Evolutionary conservation across 2,113 vertebrate genomes (phyloP).

Genomic region (Rhinogobius similis): DNA sequence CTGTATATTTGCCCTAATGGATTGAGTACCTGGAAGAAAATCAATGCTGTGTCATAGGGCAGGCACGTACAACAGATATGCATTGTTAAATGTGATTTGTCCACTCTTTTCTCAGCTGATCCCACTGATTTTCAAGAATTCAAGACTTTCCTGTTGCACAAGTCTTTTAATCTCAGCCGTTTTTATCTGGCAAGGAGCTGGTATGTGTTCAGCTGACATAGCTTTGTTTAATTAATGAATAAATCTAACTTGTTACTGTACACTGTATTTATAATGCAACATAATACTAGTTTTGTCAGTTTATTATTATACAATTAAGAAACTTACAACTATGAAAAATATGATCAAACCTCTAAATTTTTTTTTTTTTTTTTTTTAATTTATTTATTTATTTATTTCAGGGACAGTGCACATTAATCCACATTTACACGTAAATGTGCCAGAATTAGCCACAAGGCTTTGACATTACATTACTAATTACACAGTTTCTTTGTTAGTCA

Average conservation of each 20-base stretch:
- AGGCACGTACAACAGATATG: slow-evolving; percentile 1
- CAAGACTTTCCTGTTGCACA: slow-evolving; percentile 41
- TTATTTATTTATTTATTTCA: too few relatives aligned
- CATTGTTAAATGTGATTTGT: not conserved
- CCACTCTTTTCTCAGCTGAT: slow-evolving; percentile 7
- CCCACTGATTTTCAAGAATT: slow-evolving; percentile 33
- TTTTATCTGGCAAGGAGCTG: slow-evolving; percentile 1
- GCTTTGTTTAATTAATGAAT: slow-evolving; percentile 4
- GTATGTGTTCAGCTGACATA: slow-evolving; percentile 20
- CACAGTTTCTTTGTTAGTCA: slow-evolving; percentile 7
- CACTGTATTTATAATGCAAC: not conserved
- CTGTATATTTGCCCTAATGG: not conserved
- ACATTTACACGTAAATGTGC: too few relatives aligned
- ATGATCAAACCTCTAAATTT: not conserved
- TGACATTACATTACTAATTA: too few relatives aligned
- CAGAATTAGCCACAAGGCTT: too few relatives aligned
- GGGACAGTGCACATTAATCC: too few relatives aligned
- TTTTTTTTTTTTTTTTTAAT: too few relatives aligned
- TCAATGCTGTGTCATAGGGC: slow-evolving; percentile 12
- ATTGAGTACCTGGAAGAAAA: not conserved
- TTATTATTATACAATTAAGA: not conserved
- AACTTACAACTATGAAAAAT: not conserved
- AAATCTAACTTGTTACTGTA: not conserved
- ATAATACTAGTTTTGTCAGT: not conserved
- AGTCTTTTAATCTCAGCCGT: slow-evolving; percentile 2